phyloP scores from a whole-genome alignment of 2,888 invertebrate species.

The Rutpela maculata region DNA sequence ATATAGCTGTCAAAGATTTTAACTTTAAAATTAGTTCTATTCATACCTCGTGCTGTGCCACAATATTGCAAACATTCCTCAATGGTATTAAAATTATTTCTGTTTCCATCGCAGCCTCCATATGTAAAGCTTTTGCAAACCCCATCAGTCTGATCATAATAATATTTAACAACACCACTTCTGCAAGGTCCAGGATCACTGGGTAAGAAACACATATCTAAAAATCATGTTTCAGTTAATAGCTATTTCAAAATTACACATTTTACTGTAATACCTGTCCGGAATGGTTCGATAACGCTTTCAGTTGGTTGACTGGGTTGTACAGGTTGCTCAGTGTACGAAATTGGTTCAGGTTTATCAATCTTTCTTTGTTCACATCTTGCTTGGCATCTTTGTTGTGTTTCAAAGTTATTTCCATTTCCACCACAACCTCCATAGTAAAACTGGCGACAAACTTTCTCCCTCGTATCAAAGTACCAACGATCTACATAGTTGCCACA shows the following conservation, averaged over 20 bases:
- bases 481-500: constrained; percentile 84
- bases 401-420: constrained; percentile 90
- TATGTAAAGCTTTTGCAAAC: constrained; percentile 87
- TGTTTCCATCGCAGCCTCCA: constrained; percentile 89
- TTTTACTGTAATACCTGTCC: constrained; percentile 55
- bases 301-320: constrained; percentile 34
- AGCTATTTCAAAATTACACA: neutral
- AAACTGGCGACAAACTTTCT: constrained; percentile 86
- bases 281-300: constrained; percentile 52
- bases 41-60: constrained; percentile 78
- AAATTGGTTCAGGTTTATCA: constrained; percentile 46
- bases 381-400: constrained; percentile 80
- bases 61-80: constrained; percentile 85
- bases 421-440: constrained; percentile 95
- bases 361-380: constrained; percentile 77
- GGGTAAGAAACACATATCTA: constrained; percentile 83
- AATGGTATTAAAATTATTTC: constrained; percentile 83
- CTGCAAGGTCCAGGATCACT: constrained; percentile 83
- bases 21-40: neutral
- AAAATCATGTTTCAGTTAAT: constrained; percentile 43
- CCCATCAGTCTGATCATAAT: constrained; percentile 83
- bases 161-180: constrained; percentile 78
- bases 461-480: constrained; percentile 90
- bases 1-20: neutral
- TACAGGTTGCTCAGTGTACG: constrained; percentile 12